Percentiles rank a stretch among this genome's conserved stretches.
Conservation (phyloP, 2,797 vertebrate genomes). For the Phaenicophaeus curvirostris region DNA sequence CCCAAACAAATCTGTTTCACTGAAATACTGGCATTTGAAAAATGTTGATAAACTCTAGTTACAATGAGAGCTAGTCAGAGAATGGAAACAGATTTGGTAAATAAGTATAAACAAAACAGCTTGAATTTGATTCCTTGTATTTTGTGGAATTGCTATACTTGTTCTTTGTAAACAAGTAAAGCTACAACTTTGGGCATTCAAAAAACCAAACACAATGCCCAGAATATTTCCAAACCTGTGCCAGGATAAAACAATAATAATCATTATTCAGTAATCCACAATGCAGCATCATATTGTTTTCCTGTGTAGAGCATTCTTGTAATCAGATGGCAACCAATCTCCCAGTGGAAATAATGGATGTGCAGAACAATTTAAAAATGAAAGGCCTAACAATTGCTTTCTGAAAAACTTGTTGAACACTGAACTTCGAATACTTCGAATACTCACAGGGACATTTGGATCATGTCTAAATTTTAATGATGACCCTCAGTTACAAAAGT, state of each 20-base stretch:
- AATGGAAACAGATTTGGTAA: conserved; percentile 69
- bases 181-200: not conserved
- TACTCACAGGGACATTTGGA: not conserved
- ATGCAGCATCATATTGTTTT: not conserved
- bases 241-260: conserved; percentile 25
- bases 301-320: not conserved
- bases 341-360: not conserved
- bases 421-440: not conserved
- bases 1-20: conserved; percentile 70
- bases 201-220: conserved; percentile 5
- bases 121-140: conserved; percentile 57
- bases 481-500: not conserved
- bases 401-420: not conserved
- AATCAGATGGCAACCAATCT: not conserved
- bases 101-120: conserved; percentile 68
- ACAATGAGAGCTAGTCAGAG: conserved; percentile 59
- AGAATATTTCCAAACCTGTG: conserved; percentile 19
- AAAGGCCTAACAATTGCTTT: not conserved
- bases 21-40: conserved; percentile 64
- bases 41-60: conserved; percentile 64
- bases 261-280: not conserved
- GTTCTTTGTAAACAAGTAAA: conserved; percentile 35
- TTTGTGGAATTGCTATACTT: conserved; percentile 46
- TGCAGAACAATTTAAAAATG: not conserved
- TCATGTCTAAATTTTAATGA: not conserved